Conservation (phyloP, 2,888 invertebrate species). For the Protonemura montana region DNA sequence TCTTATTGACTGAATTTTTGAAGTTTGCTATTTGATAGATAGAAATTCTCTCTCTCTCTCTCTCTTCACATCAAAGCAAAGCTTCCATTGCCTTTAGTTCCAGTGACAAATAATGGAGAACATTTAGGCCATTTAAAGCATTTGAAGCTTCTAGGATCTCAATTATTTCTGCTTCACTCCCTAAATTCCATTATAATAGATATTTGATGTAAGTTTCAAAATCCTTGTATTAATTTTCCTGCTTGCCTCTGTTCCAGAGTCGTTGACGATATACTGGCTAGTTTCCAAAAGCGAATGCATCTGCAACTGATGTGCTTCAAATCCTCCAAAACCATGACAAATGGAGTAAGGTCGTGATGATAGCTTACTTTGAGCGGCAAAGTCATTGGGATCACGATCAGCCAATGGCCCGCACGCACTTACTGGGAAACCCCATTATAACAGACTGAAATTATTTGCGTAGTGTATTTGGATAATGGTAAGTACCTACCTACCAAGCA, state of each 20-base stretch:
- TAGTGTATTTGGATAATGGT: background rate
- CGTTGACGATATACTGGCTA: constrained; percentile 69
- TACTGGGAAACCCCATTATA: constrained; percentile 47
- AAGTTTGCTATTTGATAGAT: too few relatives aligned
- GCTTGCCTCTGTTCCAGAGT: constrained; percentile 59
- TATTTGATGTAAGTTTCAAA: too few relatives aligned
- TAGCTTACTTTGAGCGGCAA: constrained; percentile 37
- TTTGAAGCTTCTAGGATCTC: too few relatives aligned
- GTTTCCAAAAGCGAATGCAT: constrained; percentile 72
- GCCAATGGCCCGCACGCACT: background rate
- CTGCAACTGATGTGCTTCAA: constrained; percentile 72
- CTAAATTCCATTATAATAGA: too few relatives aligned
- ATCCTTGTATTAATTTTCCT: background rate
- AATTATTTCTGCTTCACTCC: too few relatives aligned
- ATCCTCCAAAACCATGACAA: constrained; percentile 39
- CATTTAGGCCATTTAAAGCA: too few relatives aligned
- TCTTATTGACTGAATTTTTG: too few relatives aligned
- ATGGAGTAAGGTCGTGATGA: constrained; percentile 42
- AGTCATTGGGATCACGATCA: constrained; percentile 14
- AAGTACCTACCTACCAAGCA: background rate
- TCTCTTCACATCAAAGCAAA: too few relatives aligned
- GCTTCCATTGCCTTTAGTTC: too few relatives aligned
- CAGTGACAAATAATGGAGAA: too few relatives aligned
- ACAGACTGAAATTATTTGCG: background rate
- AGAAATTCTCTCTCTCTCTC: too few relatives aligned